Evolutionary conservation across 2,888 invertebrate genomes (phyloP), one percentile per base, ranked within the genome.

Genomic region (Eretmocerus hayati): DNA sequence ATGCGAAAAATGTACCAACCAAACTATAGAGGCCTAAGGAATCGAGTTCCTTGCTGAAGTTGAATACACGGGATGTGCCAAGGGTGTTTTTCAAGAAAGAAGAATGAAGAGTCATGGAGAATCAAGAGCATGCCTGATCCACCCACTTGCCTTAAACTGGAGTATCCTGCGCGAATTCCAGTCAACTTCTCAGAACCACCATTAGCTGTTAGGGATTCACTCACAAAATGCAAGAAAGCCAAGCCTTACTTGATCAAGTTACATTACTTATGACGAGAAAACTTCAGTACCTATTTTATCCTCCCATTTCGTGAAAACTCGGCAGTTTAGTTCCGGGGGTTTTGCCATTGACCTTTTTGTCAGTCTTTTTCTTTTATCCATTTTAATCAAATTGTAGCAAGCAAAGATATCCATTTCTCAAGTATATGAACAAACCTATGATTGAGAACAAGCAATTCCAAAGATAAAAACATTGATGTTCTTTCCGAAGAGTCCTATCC

Each of bases 401-500:
- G 43, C 15, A 21, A 37, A 33, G 13, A 42, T 18, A n/a, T n/a
- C n/a, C n/a, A 19, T 31, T 31, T 16, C 13, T 11, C 11, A 41
- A 41, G 8, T 19, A 43, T 13, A 46, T 22, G 35, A 47, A 55
- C 51, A 46, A 41, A 42, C 36, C 15, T 52, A 35, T 26, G 37
- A 43, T 39, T 35, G 40, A 51, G 38, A 41, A 50, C 47, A 44
- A 46, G 18, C 41, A 44, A 50, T 37, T 13, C 31, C 20, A 60
- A 65, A 61, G 66, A 65, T 66, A 66, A 63, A 56, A 55, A 53
- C 57, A 64, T 71, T 66, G 68, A 71, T 72, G 69, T 72, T 72
- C 71, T 72, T 72, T 72, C 71, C 72, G 71, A 72, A 72, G 72
- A 72, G 72, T 63, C 67, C 60, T 65, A 65, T 69, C 71, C 72